A percentile compares a stretch with the other conserved stretches of the same genome.
Evolutionary conservation across 2,888 invertebrate genomes (phyloP).

Genomic region (Tupiocoris notatus): DNA sequence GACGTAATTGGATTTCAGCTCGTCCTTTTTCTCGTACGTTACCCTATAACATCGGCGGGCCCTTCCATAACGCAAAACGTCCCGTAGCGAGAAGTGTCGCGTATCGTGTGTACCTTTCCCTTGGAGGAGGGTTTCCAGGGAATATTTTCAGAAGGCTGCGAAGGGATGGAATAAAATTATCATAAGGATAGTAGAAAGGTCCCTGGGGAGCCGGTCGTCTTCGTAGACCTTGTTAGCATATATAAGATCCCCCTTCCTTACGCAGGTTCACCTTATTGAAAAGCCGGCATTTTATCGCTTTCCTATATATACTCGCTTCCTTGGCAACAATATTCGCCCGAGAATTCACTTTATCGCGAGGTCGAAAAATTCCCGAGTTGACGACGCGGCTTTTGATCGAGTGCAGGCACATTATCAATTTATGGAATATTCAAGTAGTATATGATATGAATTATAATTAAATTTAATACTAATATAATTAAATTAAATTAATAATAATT

Average conservation of each 20-base stretch:
- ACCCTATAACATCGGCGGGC: background rate
- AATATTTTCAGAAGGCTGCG: no score
- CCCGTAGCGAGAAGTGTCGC: background rate
- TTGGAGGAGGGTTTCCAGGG: background rate
- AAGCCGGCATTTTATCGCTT: background rate
- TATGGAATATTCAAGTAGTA: no score
- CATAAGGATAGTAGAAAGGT: background rate
- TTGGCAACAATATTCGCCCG: background rate
- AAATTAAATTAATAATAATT: no score
- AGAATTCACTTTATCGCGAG: background rate
- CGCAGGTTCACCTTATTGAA: background rate
- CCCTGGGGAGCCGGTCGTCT: background rate
- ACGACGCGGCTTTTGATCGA: no score
- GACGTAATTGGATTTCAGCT: background rate
- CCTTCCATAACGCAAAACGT: background rate
- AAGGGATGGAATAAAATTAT: background rate
- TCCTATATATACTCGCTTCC: background rate
- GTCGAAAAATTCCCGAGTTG: background rate
- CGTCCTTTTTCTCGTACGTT: background rate
- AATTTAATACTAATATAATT: no score
- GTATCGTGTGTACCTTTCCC: background rate
- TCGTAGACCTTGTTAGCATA: background rate
- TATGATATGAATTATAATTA: no score
- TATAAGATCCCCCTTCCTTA: background rate
- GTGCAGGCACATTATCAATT: no score